Base-by-base conservation (phyloP, 2,797 vertebrate species). In the Centropyge bicolor region DNA sequence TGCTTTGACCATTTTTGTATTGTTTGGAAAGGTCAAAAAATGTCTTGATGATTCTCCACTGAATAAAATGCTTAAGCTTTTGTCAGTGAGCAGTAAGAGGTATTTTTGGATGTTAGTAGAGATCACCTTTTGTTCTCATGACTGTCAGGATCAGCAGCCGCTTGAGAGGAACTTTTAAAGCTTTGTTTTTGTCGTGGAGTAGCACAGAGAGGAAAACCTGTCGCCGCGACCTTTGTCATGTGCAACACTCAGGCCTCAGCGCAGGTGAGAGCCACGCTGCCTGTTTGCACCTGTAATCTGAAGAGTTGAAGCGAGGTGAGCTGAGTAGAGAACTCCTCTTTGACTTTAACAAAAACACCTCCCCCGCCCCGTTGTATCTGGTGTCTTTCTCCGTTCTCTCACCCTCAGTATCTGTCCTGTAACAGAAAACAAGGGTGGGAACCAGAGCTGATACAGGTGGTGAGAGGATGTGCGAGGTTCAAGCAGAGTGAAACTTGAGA, bases 381-480 rank as follows among this genome's bases (percentile, higher is more conserved):
- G 72, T 90, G 71, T 83, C 85, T 63, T 31, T 68, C 51, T 80
- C 67, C 59, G 49, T 12, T 55, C 61, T 76, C 63, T 70, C 76
- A 57, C 70, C 65, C 57, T 79, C 16, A 41, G 13, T 80, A 73
- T 89, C 87, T 81, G 63, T 77, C 74, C 64, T 66, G 40, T 55
- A 45, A 84, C 78, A 68, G 68, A 82, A 84, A 84, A 84, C 74
- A 68, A 77, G 85, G 82, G 70, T 89, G 90, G 88, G 86, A 91
- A 91, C 79, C 80, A 55, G 86, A 93, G 90, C 87, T 81, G 89
- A 72, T 85, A 36, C 91, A 93, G 91, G 89, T 92, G 91, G 80
- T 46, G 90, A 82, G 90, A 92, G 85, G 85, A 87, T 83, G 88
- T 85, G 82, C 72, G 35, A 88, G 76, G 80, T 87, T 88, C 71